Base-by-base conservation (phyloP, 2,888 invertebrate genomes). In the Venusia cambrica region DNA sequence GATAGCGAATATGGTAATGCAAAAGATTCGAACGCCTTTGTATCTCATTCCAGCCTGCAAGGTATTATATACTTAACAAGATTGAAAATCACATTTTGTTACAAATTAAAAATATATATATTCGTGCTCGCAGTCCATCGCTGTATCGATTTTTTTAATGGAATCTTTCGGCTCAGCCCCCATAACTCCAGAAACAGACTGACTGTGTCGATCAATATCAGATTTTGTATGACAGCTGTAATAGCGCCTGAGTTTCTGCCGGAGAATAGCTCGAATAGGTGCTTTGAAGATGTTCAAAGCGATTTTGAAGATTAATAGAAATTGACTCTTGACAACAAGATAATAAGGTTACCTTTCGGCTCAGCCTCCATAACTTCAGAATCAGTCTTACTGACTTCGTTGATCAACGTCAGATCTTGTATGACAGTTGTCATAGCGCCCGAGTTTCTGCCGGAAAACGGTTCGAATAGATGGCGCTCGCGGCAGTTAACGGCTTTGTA, bases 211-310 rank as follows among this genome's bases (percentile, higher is more conserved):
- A 85, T 51, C 5, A 94, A 67, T 3, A 73, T 67, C 40, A 94
- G 73, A 28, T 83, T 85, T 29, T 93, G 91, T 1, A 75, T 65
- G 0, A 92, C 89, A 2, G 89, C 90, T 2, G 94, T 93, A 57
- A 91, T 89, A 0, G 93, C 94, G 0, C 94, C 95, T 0, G 92
- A 90, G 40, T 90, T 89, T 29, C 89, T 89, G 37, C 92, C 93
- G 0, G 94, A 93, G 61, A 96, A 92, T 0, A 95, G 94, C 54
- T 93, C 91, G 39, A 95, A 89, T 15, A 92, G 76, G 62, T 95
- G 88, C 79, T 18, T 91, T 91, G 71, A 95, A 93, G 3, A 95
- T 84, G 54, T 92, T 89, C n/a, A n/a, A n/a, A n/a, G n/a, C n/a
- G n/a, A n/a, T n/a, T n/a, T n/a, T n/a, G n/a, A n/a, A n/a, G n/a